Evolutionary conservation across 2,888 invertebrate genomes (phyloP).

Genomic region (Oligia fasciuncula): DNA sequence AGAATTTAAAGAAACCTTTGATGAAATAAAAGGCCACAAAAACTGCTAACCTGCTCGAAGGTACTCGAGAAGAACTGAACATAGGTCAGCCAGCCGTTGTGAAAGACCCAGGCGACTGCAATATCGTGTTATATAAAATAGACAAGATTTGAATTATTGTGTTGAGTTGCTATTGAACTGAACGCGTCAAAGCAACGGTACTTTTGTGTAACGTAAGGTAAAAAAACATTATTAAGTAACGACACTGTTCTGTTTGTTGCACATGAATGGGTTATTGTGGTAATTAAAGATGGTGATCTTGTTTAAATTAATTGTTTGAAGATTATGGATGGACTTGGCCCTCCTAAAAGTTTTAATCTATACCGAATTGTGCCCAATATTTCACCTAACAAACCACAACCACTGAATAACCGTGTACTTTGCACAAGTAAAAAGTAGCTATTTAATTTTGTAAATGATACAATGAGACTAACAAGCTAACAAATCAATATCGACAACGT

Average conservation of each 20-base stretch:
- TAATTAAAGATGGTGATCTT: constrained; percentile 22
- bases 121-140: constrained; percentile 86
- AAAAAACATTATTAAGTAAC: constrained; percentile 61
- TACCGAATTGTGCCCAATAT: not conserved
- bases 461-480: not conserved
- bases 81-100: constrained; percentile 75
- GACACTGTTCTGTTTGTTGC: constrained; percentile 54
- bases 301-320: not conserved
- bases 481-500: not conserved
- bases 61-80: constrained; percentile 58
- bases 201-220: constrained; percentile 72
- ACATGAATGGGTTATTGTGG: constrained; percentile 48
- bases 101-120: constrained; percentile 80
- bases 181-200: constrained; percentile 72
- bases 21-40: constrained; percentile 51
- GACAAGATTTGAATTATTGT: constrained; percentile 74
- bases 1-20: constrained; percentile 45
- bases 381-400: not conserved
- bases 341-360: not conserved
- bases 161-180: constrained; percentile 76
- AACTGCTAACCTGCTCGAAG: constrained; percentile 43
- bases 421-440: not conserved
- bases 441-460: not conserved
- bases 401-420: not conserved
- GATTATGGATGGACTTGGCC: not conserved